Evolutionary conservation across 2,888 invertebrate species (phyloP).

Genomic region (Meghimatium bilineatum): DNA sequence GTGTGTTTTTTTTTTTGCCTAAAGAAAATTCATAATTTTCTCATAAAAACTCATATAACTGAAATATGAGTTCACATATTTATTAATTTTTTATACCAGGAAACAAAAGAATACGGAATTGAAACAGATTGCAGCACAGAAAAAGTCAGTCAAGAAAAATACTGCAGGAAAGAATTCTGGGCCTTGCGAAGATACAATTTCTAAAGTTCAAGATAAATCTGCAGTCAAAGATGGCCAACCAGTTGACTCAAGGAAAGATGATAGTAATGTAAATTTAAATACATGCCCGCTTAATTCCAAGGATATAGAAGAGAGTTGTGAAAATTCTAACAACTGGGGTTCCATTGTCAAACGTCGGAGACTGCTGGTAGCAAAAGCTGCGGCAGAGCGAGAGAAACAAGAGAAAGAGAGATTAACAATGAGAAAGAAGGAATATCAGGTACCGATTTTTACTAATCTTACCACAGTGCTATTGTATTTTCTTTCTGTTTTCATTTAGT

Average conservation of each 20-base stretch:
- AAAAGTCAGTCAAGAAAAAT: slow-evolving; percentile 59
- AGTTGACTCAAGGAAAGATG: slow-evolving; percentile 32
- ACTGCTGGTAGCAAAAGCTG: slow-evolving; percentile 67
- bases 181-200: slow-evolving; percentile 51
- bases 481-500: no score
- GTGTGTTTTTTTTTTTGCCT: no score
- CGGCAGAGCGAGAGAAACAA: slow-evolving; percentile 66
- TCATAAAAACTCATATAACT: no score
- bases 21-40: no score
- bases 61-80: not conserved
- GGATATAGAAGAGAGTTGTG: slow-evolving; percentile 55
- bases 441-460: slow-evolving; percentile 18
- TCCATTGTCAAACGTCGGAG: slow-evolving; percentile 72
- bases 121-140: slow-evolving; percentile 66
- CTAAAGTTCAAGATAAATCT: slow-evolving; percentile 38
- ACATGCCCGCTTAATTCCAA: slow-evolving; percentile 70
- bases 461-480: no score
- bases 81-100: not conserved
- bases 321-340: slow-evolving; percentile 62
- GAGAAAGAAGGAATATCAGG: slow-evolving; percentile 65
- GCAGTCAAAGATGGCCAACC: slow-evolving; percentile 30
- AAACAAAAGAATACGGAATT: slow-evolving; percentile 62
- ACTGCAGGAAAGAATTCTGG: slow-evolving; percentile 24
- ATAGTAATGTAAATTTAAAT: slow-evolving; percentile 52
- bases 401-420: slow-evolving; percentile 63